A percentile compares a stretch with the other conserved stretches of the same genome.
These are phyloP conservation scores for Dicrostonyx torquatus DNA, from an alignment of 2,797 vertebrate species.

Conservation along the genomic window DNA sequence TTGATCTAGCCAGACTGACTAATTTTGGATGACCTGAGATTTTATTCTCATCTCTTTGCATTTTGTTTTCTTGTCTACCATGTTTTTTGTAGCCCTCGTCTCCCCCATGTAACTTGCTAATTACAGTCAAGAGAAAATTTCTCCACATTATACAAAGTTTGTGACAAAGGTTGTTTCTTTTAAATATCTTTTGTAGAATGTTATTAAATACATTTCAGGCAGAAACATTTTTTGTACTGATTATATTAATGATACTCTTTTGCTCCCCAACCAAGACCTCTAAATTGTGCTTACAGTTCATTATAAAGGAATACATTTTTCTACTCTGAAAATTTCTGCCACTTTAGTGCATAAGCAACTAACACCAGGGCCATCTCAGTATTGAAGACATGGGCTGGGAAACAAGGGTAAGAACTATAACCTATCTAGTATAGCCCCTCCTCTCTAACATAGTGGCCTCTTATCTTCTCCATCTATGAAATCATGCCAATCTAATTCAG, in stretches of 20 bases:
- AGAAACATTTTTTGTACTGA: not conserved
- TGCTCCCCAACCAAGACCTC: not conserved
- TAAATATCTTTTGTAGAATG: not conserved
- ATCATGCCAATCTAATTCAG: not conserved
- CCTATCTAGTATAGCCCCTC: not conserved
- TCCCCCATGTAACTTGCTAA: not conserved
- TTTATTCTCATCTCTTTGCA: not conserved
- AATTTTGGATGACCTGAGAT: not conserved
- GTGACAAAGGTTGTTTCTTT: not conserved
- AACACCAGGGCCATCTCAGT: not conserved
- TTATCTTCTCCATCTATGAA: not conserved
- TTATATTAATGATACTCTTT: constrained; percentile 1
- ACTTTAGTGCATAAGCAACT: not conserved
- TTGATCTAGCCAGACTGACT: not conserved
- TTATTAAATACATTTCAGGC: not conserved
- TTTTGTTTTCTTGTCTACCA: not conserved
- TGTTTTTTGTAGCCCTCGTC: not conserved
- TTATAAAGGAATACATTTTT: not conserved
- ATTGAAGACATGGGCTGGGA: not conserved
- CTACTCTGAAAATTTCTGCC: not conserved
- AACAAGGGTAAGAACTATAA: not conserved
- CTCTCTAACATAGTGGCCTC: not conserved
- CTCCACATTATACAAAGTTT: not conserved
- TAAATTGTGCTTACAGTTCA: not conserved
- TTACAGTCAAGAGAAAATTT: not conserved